phyloP scores from a whole-genome alignment of 2,888 invertebrate species.

The Rotaria macrura region DNA sequence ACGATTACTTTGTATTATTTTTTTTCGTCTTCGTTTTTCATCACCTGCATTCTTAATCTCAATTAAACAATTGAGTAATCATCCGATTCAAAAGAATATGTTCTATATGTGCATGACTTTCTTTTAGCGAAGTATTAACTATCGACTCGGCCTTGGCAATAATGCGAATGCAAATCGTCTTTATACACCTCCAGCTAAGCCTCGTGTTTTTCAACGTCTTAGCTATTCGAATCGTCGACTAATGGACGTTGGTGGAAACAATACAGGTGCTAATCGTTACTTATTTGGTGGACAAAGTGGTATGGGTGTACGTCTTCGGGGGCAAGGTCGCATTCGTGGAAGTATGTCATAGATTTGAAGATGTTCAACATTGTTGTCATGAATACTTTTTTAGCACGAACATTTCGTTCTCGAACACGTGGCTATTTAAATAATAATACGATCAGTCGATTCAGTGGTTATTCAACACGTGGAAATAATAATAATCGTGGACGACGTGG shows the following conservation, averaged over 20 bases:
- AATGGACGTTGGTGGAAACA: not conserved
- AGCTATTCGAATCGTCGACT: not conserved
- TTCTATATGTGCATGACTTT: not conserved
- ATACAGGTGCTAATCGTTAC: not conserved
- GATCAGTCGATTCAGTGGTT: not conserved
- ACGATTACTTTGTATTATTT: no score
- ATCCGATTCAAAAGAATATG: no score
- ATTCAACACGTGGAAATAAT: not conserved
- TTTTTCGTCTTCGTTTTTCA: no score
- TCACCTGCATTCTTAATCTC: no score
- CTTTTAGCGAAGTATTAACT: slow-evolving; percentile 13
- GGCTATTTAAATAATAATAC: not conserved
- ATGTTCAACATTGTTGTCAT: not conserved
- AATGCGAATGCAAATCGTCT: not conserved
- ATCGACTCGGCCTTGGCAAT: not conserved
- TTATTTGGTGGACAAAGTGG: not conserved
- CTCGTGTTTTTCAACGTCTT: not conserved
- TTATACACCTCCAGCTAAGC: not conserved
- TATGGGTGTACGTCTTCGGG: not conserved
- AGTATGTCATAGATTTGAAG: not conserved
- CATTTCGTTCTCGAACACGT: not conserved
- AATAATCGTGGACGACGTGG: not conserved
- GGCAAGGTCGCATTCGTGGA: not conserved
- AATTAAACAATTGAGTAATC: no score
- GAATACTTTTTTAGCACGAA: not conserved